Percentiles rank a stretch among this genome's conserved stretches.
phyloP scores from a whole-genome alignment of 2,113 vertebrate genomes.

The Ancistrus triradiatus region DNA sequence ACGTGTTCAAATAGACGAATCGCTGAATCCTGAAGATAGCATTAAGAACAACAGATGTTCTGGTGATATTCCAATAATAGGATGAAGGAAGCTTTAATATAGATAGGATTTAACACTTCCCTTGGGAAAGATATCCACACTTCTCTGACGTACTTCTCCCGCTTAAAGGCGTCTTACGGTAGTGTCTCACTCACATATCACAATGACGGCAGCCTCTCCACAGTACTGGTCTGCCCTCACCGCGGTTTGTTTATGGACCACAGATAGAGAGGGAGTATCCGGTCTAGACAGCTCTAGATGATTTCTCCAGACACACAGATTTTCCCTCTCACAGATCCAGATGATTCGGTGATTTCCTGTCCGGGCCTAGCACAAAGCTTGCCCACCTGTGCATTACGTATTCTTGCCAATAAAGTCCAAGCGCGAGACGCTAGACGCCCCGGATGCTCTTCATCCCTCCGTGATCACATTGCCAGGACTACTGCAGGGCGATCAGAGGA shows the following conservation, averaged over 20 bases:
- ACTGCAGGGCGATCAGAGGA: constrained; percentile 39
- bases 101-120: too few relatives aligned
- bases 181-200: too few relatives aligned
- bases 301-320: constrained; percentile 46
- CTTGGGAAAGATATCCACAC: too few relatives aligned
- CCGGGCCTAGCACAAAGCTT: constrained; percentile 22
- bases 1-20: too few relatives aligned
- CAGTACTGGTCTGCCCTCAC: not conserved
- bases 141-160: too few relatives aligned
- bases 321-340: constrained; percentile 47
- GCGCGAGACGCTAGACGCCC: not conserved
- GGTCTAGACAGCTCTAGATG: constrained; percentile 33
- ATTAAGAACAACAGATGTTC: too few relatives aligned
- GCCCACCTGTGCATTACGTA: constrained; percentile 45
- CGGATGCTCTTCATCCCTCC: not conserved
- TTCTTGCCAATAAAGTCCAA: not conserved
- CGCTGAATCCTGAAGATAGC: too few relatives aligned
- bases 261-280: not conserved
- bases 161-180: too few relatives aligned
- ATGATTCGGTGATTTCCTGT: constrained; percentile 54
- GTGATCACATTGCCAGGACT: constrained; percentile 7
- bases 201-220: too few relatives aligned
- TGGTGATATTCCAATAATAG: too few relatives aligned
- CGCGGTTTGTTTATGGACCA: not conserved
- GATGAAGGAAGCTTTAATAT: too few relatives aligned